phyloP scores from a whole-genome alignment of 2,888 invertebrate species.

The Diaperis boleti region DNA sequence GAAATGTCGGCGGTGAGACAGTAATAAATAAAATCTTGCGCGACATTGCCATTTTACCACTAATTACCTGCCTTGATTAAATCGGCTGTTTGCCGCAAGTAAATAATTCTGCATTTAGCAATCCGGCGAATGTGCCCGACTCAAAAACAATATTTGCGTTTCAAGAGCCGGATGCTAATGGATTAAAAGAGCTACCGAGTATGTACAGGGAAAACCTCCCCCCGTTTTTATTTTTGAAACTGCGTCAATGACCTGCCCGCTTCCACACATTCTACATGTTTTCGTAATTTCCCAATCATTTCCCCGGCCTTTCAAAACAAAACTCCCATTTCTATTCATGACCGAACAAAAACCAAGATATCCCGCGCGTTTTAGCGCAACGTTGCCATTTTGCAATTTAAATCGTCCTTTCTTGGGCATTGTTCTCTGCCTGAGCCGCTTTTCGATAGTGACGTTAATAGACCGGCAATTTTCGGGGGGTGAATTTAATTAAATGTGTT shows the following conservation, averaged over 20 bases:
- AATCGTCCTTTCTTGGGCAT: conserved; percentile 46
- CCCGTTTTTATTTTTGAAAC: conserved; percentile 4
- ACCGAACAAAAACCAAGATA: conserved; percentile 57
- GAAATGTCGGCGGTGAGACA: too few species aligned
- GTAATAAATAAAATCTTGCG: too few species aligned
- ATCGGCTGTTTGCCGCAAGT: too few species aligned
- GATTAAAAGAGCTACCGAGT: not conserved
- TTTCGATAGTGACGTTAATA: conserved; percentile 48
- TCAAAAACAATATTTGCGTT: too few species aligned
- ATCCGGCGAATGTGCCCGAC: too few species aligned
- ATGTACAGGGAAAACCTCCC: not conserved
- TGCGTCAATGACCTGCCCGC: conserved; percentile 9
- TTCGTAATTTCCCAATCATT: conserved; percentile 26
- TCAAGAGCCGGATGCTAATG: not conserved
- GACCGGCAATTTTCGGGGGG: conserved; percentile 48
- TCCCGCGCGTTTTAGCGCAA: conserved; percentile 50
- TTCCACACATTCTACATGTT: conserved; percentile 20
- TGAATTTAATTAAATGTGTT: conserved; percentile 51
- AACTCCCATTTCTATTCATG: conserved; percentile 61
- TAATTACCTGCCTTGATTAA: too few species aligned
- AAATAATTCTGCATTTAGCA: too few species aligned
- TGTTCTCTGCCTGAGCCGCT: conserved; percentile 39
- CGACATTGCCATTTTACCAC: too few species aligned
- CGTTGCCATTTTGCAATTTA: conserved; percentile 58
- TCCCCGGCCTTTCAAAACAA: conserved; percentile 20